Base-by-base conservation (phyloP, 2,888 invertebrate genomes). In the Gonocerus acuteangulatus region DNA sequence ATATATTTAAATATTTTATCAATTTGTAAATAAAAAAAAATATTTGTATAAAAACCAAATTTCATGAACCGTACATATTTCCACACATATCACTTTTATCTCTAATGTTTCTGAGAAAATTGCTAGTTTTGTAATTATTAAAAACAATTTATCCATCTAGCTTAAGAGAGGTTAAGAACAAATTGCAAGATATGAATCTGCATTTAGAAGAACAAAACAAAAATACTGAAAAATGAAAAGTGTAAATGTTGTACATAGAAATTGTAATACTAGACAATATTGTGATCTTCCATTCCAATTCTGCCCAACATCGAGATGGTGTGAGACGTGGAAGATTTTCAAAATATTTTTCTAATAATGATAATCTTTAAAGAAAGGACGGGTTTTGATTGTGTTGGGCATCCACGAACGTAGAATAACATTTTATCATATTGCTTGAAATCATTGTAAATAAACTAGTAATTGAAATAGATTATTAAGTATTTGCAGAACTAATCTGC, bases 241-340 rank as follows among this genome's bases (percentile, higher is more conserved):
- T 54, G 54, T 54, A 54, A 34, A 54, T 54, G 39, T 42, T 54
- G 54, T 54, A 54, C 32, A 54, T 54, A 51, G 19, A 1, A n/a
- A 54, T 52, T 54, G 42, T 54, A 54, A 42, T 11, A 39, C 42
- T 54, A 54, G 54, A 39, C 54, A 54, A 39, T 39, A 54, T 54
- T 54, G 42, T 54, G 54, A 54, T 54, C 54, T 54, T 54, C 54
- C 54, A 22, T 22, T 1, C 39, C 4, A 54, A 39, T 18, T 39
- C 42, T 42, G 42, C 42, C 54, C 54, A 21, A 32, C 39, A 21
- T 39, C 23, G 42, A 21, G 23, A 54, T 54, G 39, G 15, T 54
- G 23, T 54, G 39, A 19, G 21, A 42, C 19, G 42, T 21, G 39
- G 39, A 54, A 54, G 36, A 42, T 39, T 54, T 23, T 22, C 42